Evolutionary conservation across 2,888 invertebrate genomes (phyloP).

Genomic region (Scaptomyza flava): DNA sequence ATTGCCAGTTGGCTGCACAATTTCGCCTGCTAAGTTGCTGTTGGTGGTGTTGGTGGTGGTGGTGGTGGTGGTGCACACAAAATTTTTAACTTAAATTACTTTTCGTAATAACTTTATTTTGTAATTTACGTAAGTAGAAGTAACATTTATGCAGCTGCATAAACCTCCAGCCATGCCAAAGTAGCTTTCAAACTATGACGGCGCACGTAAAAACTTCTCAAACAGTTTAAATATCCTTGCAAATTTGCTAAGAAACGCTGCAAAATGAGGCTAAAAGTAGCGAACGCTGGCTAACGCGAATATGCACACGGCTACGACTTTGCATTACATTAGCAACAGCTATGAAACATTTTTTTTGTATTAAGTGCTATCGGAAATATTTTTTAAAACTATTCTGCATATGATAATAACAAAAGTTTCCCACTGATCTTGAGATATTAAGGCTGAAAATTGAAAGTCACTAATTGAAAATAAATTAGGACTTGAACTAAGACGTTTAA

Average conservation of each 20-base stretch:
- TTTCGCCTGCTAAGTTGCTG: constrained; percentile 64
- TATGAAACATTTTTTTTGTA: constrained; percentile 3
- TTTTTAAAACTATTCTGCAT: constrained; percentile 41
- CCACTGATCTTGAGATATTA: constrained; percentile 15
- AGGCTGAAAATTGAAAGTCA: not conserved
- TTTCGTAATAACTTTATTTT: constrained; percentile 78
- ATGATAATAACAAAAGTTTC: constrained; percentile 44
- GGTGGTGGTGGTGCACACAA: constrained; percentile 50
- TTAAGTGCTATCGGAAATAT: not conserved
- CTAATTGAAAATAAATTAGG: not conserved
- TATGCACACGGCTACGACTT: constrained; percentile 35
- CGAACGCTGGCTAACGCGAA: constrained; percentile 18
- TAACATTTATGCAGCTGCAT: constrained; percentile 77
- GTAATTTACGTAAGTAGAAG: constrained; percentile 78
- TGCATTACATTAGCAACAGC: constrained; percentile 42
- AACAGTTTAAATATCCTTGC: constrained; percentile 66
- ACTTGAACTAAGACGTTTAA: not conserved
- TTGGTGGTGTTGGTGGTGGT: constrained; percentile 33
- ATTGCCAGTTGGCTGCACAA: constrained; percentile 73
- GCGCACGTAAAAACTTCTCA: constrained; percentile 71
- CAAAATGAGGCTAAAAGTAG: constrained; percentile 31
- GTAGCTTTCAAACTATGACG: constrained; percentile 76
- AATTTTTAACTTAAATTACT: constrained; percentile 78
- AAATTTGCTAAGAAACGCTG: constrained; percentile 62
- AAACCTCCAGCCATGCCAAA: constrained; percentile 64